Base-by-base conservation (phyloP, 2,113 vertebrate genomes). In the Cavia porcellus region DNA sequence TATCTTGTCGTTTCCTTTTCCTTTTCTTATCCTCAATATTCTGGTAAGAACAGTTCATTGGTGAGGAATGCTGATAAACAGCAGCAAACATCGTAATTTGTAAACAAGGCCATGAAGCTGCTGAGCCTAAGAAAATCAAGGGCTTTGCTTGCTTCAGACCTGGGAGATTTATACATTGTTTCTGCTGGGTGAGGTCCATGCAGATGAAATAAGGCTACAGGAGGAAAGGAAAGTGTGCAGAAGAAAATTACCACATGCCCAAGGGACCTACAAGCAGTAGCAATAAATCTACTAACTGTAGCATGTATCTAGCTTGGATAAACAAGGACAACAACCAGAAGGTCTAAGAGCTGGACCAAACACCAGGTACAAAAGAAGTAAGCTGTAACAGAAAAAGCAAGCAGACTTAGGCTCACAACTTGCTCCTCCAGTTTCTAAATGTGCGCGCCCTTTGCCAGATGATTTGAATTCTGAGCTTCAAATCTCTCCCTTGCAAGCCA, bases 201-300 rank as follows among this genome's bases (percentile, higher is more conserved):
- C 1, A 2, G 35, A 72, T 93, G 70, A 96, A 89, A 62, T 84
- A 89, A 66, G 85, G 35, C 75, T 79, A 91, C n/a, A 45, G 75
- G 3, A 42, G 38, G 59, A 61, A 93, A 61, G 61, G 90, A 70
- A 84, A 91, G 91, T 96, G 42, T 85, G 75, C 77, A 50, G 86
- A 97, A 70, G 92, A 98, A 97, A 94, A 89, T 93, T 80, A 57
- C 28, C 47, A 3, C 74, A 10, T 70, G 14, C 74, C 79, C 64
- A 88, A 77, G 66, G 91, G 92, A n/a, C 92, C 66, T 86, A 82
- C 57, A 93, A 97, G 90, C 35, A 96, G 52, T 83, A 86, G 61
- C 79, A 86, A 74, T 90, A 94, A 7, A 95, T 90, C 52, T 82
- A 47, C 77, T 90, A 93, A 93, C 77, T 84, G 64, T 52, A 95